Evolutionary conservation across 2,888 invertebrate species (phyloP).

Genomic region (Noctua janthe): DNA sequence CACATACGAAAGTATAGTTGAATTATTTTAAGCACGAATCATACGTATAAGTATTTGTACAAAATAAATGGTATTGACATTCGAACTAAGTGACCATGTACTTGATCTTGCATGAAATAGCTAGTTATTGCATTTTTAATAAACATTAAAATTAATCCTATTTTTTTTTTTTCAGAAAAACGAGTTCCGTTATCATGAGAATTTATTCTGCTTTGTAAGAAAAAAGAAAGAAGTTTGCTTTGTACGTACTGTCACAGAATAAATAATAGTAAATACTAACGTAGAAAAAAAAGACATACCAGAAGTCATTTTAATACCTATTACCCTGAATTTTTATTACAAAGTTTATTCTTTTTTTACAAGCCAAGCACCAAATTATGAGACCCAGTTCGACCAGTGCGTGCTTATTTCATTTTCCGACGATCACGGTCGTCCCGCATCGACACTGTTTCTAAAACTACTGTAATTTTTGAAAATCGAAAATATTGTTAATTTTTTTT

Average conservation of each 20-base stretch:
- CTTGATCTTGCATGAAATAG: slow-evolving; percentile 29
- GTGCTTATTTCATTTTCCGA: slow-evolving; percentile 7
- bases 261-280: no score
- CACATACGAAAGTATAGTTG: slow-evolving; percentile 27
- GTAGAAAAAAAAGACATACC: background rate
- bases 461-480: background rate
- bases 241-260: background rate
- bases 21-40: slow-evolving; percentile 25
- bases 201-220: background rate
- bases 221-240: background rate
- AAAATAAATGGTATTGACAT: slow-evolving; percentile 39
- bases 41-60: background rate
- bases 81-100: slow-evolving; percentile 37
- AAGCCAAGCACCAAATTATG: background rate
- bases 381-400: background rate
- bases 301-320: background rate
- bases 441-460: background rate
- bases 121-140: slow-evolving; percentile 18
- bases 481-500: background rate
- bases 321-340: background rate
- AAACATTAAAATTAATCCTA: background rate
- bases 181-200: background rate
- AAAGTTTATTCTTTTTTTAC: background rate
- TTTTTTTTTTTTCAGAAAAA: background rate
- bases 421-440: background rate